Evolutionary conservation across 2,888 invertebrate species (phyloP).

Genomic region (Epistrophe grossulariae): DNA sequence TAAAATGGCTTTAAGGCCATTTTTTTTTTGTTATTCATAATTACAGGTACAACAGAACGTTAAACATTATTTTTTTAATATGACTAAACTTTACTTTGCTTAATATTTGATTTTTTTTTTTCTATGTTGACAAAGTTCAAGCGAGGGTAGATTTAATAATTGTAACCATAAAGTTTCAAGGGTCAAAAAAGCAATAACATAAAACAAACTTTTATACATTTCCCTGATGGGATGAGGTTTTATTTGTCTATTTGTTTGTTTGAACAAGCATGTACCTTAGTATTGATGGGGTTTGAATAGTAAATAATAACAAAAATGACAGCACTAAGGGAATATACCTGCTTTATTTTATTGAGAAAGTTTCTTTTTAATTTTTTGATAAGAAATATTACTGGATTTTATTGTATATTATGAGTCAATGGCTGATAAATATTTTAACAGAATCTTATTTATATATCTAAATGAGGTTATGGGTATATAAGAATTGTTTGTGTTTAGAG

Average conservation of each 20-base stretch:
- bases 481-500: not conserved
- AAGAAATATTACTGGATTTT: conserved; percentile 9
- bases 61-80: not conserved
- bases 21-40: not conserved
- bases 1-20: conserved; percentile 9
- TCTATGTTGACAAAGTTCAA: conserved; percentile 7
- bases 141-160: not conserved
- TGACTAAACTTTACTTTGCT: not conserved
- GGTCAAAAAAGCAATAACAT: conserved; percentile 8
- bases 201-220: conserved; percentile 10
- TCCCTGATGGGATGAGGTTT: not conserved
- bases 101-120: not conserved
- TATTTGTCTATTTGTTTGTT: not conserved
- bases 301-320: not conserved
- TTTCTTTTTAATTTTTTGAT: not conserved
- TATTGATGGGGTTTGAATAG: conserved; percentile 16
- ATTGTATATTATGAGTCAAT: not conserved
- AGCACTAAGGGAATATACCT: not conserved
- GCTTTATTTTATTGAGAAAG: not conserved
- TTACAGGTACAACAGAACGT: not conserved
- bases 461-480: not conserved
- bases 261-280: not conserved
- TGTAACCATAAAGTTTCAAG: conserved; percentile 7
- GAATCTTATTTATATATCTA: not conserved
- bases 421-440: not conserved